Conservation (phyloP, 2,797 vertebrate species). For the Rhinophrynus dorsalis region DNA sequence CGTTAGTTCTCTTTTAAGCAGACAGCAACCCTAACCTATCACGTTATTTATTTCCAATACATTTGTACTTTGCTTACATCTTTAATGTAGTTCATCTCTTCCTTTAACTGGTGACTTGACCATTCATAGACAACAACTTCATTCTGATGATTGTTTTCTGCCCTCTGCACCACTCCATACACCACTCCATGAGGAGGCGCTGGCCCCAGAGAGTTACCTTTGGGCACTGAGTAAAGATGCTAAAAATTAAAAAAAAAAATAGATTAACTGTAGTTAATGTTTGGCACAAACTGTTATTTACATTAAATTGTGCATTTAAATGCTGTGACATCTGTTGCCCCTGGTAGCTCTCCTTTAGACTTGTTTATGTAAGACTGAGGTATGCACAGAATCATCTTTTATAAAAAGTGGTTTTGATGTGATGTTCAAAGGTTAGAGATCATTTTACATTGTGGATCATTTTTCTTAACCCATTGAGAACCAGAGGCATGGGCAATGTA, state of each 20-base stretch:
- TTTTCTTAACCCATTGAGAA: no score
- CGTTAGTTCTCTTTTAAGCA: no score
- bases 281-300: no score
- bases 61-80: constrained; percentile 76
- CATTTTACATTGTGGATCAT: background rate
- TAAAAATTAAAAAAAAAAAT: constrained; percentile 60
- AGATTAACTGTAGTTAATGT: no score
- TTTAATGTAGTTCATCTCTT: constrained; percentile 96
- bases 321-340: no score
- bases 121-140: constrained; percentile 93
- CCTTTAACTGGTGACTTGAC: constrained; percentile 86
- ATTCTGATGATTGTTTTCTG: constrained; percentile 78
- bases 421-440: background rate
- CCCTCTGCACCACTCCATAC: constrained; percentile 84
- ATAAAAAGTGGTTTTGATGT: background rate
- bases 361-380: background rate
- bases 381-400: background rate
- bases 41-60: background rate
- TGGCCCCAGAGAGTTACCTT: constrained; percentile 76
- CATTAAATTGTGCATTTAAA: no score
- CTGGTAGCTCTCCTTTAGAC: background rate
- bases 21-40: no score
- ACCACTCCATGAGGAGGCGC: constrained; percentile 76
- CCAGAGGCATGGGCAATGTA: no score
- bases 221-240: constrained; percentile 74